Conservation (phyloP, 1,140 invertebrate genomes). For the Hydropsyche tenuis region DNA sequence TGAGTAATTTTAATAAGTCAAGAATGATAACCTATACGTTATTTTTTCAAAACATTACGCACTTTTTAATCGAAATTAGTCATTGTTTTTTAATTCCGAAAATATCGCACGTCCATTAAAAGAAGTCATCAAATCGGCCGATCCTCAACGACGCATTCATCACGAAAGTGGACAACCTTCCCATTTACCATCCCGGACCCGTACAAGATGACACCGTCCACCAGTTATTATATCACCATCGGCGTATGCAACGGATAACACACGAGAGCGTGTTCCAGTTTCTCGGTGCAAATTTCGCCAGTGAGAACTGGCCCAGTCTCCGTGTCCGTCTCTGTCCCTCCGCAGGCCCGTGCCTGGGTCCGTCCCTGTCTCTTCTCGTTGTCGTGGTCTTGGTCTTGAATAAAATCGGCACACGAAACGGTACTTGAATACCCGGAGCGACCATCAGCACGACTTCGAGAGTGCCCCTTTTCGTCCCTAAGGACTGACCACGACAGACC, state of each 20-base stretch:
- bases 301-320: conserved; percentile 12
- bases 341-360: too few relatives aligned
- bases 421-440: conserved; percentile 6
- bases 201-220: not conserved
- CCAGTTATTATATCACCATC: not conserved
- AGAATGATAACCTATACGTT: too few relatives aligned
- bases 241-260: not conserved
- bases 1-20: too few relatives aligned
- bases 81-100: too few relatives aligned
- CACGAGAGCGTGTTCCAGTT: conserved; percentile 19
- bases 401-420: conserved; percentile 25
- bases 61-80: too few relatives aligned
- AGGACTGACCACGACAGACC: too few relatives aligned
- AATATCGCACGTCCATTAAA: too few relatives aligned
- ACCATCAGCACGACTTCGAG: not conserved
- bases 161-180: not conserved
- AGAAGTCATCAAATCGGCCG: too few relatives aligned
- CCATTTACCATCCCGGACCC: not conserved
- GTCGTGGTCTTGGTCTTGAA: not conserved
- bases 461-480: too few relatives aligned
- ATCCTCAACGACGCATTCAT: too few relatives aligned
- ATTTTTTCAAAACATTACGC: too few relatives aligned
- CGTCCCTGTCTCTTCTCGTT: not conserved
- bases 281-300: not conserved
- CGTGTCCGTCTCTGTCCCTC: conserved; percentile 4